phyloP scores from a whole-genome alignment of 1,140 invertebrate species.

The Orius laevigatus region DNA sequence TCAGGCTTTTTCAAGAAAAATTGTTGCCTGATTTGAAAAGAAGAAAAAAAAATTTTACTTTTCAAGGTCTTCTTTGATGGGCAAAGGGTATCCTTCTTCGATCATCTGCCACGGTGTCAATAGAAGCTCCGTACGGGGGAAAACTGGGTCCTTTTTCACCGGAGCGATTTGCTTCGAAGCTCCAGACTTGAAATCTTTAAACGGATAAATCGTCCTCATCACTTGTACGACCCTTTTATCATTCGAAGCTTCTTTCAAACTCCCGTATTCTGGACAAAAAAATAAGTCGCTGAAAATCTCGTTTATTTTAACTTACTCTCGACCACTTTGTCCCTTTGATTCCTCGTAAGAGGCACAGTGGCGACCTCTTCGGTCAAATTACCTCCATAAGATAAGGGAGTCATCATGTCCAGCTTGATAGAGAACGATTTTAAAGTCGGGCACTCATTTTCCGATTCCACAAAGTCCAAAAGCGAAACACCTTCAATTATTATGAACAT shows the following conservation, averaged over 20 bases:
- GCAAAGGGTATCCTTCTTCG: constrained; percentile 75
- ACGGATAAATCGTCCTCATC: neutral
- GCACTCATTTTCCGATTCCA: constrained; percentile 44
- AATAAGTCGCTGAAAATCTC: neutral
- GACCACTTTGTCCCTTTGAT: constrained; percentile 43
- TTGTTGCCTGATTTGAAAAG: too few relatives aligned
- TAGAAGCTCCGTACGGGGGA: constrained; percentile 60
- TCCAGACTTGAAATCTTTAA: neutral
- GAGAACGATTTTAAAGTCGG: constrained; percentile 39
- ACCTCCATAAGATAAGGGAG: constrained; percentile 49
- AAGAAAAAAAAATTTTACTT: constrained; percentile 25
- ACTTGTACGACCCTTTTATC: neutral
- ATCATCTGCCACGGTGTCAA: constrained; percentile 68
- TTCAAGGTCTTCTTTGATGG: constrained; percentile 45
- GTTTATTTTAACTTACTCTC: constrained; percentile 25
- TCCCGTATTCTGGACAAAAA: constrained; percentile 11
- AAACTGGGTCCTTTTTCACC: constrained; percentile 29
- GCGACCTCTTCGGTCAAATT: constrained; percentile 59
- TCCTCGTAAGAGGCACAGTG: constrained; percentile 51
- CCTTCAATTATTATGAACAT: constrained; percentile 62
- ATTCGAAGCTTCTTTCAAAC: constrained; percentile 1
- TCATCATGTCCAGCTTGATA: constrained; percentile 51
- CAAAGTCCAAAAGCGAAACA: constrained; percentile 52
- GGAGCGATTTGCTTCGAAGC: constrained; percentile 19
- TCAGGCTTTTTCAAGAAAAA: too few relatives aligned